phyloP scores from a whole-genome alignment of 2,888 invertebrate genomes.

The Ligdia adustata region DNA sequence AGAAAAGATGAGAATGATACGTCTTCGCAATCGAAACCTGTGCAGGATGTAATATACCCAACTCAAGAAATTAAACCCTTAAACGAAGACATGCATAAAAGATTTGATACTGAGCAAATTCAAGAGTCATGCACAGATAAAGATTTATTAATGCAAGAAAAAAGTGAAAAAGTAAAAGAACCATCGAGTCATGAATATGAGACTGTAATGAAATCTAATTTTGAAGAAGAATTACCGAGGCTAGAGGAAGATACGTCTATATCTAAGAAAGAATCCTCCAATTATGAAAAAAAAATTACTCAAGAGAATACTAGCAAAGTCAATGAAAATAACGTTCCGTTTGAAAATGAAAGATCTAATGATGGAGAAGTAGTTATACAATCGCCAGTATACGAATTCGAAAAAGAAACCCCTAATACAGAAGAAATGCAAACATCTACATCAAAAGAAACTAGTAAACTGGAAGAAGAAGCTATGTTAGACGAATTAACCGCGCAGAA shows the following conservation, averaged over 20 bases:
- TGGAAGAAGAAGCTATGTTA: background rate
- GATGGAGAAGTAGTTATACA: constrained; percentile 6
- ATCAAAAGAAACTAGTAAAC: background rate
- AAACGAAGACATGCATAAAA: constrained; percentile 38
- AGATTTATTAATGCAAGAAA: constrained; percentile 9
- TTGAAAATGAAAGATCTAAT: constrained; percentile 1
- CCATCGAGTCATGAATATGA: constrained; percentile 4
- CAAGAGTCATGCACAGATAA: constrained; percentile 19
- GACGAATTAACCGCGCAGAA: background rate
- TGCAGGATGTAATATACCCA: constrained; percentile 58
- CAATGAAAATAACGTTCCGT: background rate
- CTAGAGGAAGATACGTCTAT: background rate
- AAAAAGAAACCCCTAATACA: constrained; percentile 1
- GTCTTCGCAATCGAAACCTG: constrained; percentile 20
- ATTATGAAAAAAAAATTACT: background rate
- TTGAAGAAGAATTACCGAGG: background rate
- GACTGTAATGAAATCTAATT: constrained; percentile 2
- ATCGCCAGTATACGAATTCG: constrained; percentile 1
- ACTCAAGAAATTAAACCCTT: constrained; percentile 65
- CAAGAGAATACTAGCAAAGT: background rate
- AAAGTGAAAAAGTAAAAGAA: constrained; percentile 3
- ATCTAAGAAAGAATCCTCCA: constrained; percentile 3
- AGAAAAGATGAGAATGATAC: constrained; percentile 25
- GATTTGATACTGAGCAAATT: constrained; percentile 6
- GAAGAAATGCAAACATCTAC: background rate